phyloP scores from a whole-genome alignment of 2,797 vertebrate species.

The Macropodus opercularis region DNA sequence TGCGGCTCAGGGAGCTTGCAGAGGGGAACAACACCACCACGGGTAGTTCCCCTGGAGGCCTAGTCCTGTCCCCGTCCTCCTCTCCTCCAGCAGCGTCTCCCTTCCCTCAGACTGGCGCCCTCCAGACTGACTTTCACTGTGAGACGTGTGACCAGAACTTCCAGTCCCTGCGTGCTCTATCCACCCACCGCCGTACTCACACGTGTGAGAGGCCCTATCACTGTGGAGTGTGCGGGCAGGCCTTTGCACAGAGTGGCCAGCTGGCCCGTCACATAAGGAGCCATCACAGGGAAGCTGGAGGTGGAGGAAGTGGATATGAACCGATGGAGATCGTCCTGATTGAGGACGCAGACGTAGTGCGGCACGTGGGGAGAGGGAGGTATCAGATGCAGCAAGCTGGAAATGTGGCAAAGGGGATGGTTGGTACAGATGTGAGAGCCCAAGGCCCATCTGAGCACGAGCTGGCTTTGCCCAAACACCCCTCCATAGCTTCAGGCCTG shows the following conservation, averaged over 20 bases:
- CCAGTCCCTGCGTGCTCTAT: constrained; percentile 83
- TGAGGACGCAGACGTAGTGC: constrained; percentile 67
- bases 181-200: constrained; percentile 85
- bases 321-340: constrained; percentile 32
- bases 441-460: constrained; percentile 65
- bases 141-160: constrained; percentile 83
- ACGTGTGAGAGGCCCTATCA: constrained; percentile 81
- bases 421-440: constrained; percentile 25
- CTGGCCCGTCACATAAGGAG: constrained; percentile 83
- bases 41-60: constrained; percentile 51
- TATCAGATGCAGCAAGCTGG: constrained; percentile 57
- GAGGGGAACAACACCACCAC: constrained; percentile 66
- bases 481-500: constrained; percentile 64
- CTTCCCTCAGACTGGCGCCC: constrained; percentile 68
- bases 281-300: constrained; percentile 67
- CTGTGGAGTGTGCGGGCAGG: constrained; percentile 81
- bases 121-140: constrained; percentile 73
- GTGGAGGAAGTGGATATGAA: constrained; percentile 49
- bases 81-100: constrained; percentile 77
- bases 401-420: constrained; percentile 47
- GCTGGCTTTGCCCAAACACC: constrained; percentile 66
- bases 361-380: constrained; percentile 53
- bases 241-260: constrained; percentile 82
- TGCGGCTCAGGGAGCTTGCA: constrained; percentile 79
- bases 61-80: constrained; percentile 73